These are phyloP conservation scores for Platycnemis pennipes DNA, from an alignment of 2,888 invertebrate species.

Conservation along the genomic window DNA sequence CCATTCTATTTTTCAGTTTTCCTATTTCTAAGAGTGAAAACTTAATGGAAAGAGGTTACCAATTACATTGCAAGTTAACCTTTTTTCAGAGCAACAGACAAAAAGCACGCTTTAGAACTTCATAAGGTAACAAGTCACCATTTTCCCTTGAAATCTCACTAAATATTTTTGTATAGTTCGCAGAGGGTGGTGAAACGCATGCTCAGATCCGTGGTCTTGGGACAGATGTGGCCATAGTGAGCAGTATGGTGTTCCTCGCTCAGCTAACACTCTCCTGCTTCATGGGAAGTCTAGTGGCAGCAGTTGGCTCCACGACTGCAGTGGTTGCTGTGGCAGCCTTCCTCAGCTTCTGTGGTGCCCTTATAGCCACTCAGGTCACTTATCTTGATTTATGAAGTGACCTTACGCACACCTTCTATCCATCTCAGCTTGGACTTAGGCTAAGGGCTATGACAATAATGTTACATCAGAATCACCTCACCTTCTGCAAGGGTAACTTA, in stretches of 20 bases:
- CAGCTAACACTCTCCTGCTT: slow-evolving; percentile 94
- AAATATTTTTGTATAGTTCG: slow-evolving; percentile 72
- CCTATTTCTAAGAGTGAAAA: neutral
- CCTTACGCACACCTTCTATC: slow-evolving; percentile 52
- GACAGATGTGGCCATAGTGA: slow-evolving; percentile 96
- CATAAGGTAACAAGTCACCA: no score
- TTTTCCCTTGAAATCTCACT: neutral
- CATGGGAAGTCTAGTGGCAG: slow-evolving; percentile 91
- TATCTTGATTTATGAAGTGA: slow-evolving; percentile 89
- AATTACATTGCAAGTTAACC: no score
- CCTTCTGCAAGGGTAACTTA: neutral
- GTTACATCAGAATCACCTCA: neutral
- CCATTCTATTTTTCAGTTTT: no score
- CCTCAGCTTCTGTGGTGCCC: slow-evolving; percentile 91
- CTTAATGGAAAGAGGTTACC: no score
- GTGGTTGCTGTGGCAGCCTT: slow-evolving; percentile 93
- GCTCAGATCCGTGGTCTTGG: slow-evolving; percentile 91
- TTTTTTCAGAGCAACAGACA: no score
- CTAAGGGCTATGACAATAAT: neutral
- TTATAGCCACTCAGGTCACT: slow-evolving; percentile 92
- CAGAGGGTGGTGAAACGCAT: slow-evolving; percentile 60
- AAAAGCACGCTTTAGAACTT: no score
- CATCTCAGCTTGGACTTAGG: neutral
- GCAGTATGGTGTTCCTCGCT: slow-evolving; percentile 97
- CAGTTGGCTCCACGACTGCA: slow-evolving; percentile 91